Conservation (phyloP, 1,140 invertebrate species). For the Branchinecta lynchi region DNA sequence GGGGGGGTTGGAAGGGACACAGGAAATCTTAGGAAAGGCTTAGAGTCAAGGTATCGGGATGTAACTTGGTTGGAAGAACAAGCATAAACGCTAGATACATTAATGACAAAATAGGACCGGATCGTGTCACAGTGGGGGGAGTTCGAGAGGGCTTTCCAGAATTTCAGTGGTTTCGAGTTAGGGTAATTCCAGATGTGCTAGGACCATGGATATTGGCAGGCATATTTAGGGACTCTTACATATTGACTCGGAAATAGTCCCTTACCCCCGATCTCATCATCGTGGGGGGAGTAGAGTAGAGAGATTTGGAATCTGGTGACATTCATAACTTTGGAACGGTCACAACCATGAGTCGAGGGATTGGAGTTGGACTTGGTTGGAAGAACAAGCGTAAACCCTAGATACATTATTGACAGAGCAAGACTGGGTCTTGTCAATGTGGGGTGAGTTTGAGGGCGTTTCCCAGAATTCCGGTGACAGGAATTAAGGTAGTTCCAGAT, state of each 20-base stretch:
- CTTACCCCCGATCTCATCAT: background rate
- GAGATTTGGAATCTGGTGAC: no score
- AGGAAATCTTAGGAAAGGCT: constrained; percentile 5
- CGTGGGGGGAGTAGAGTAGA: no score
- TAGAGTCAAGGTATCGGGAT: constrained; percentile 1
- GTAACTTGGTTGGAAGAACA: background rate
- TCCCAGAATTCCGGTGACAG: no score
- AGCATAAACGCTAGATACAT: background rate
- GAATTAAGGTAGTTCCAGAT: no score
- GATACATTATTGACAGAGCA: no score
- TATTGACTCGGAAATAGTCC: background rate
- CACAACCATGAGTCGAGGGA: no score
- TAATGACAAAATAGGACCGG: background rate
- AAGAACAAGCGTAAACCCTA: no score
- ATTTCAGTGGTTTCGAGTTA: no score
- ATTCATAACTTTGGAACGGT: no score
- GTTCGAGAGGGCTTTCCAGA: background rate
- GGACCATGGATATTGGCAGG: constrained; percentile 1
- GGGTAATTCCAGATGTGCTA: constrained; percentile 4
- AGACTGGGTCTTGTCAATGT: no score
- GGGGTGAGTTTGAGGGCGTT: no score
- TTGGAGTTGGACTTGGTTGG: no score
- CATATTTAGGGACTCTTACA: background rate
- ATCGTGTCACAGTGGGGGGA: background rate
- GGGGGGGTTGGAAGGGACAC: constrained; percentile 7